Evolutionary conservation across 2,113 vertebrate species (phyloP), one percentile per base, ranked within the genome.

Genomic region (Neodon shergylaensis): DNA sequence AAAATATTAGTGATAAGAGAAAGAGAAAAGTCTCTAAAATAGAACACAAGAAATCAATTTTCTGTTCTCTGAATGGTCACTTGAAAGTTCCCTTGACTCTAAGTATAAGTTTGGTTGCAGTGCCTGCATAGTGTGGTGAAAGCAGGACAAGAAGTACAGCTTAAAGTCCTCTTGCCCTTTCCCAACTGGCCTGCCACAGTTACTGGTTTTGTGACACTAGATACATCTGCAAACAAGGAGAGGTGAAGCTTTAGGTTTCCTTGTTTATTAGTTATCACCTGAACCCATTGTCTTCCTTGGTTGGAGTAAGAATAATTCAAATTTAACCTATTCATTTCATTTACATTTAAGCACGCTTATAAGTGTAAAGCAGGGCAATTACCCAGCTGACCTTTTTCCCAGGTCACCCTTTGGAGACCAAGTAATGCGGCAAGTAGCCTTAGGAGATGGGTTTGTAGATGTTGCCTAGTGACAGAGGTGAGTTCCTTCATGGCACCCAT

Each of bases 301-400:
- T 78, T 44, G 7, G 16, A 77, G 16, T 84, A 76, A 81, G 54
- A 77, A 28, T n/a, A 72, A 39, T 77, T 93, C 54, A 44, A 1
- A 58, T 72, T 84, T 44, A 77, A 19, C 78, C 76, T n/a, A 52
- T n/a, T 63, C n/a, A 61, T 81, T 94, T 7, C 10, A 91, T 77
- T 96, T 85, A 47, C 54, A 93, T 90, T 92, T 90, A 86, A 36
- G 12, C 17, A 88, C 88, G 26, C n/a, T 97, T 90, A 42, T 47
- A 79, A 74, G 19, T 77, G 49, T 76, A 19, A 42, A 44, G 28
- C 39, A 85, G 17, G 49, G 11, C 22, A 84, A 31, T 82, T 94
- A 28, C 24, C 52, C 39, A 73, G 24, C 44, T 89, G 39, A 12
- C 28, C 65, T 93, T 90, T 96, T 92, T 88, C 84, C 28, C 19